phyloP scores from a whole-genome alignment of 2,797 vertebrate genomes.

The Molossus alvarezi region DNA sequence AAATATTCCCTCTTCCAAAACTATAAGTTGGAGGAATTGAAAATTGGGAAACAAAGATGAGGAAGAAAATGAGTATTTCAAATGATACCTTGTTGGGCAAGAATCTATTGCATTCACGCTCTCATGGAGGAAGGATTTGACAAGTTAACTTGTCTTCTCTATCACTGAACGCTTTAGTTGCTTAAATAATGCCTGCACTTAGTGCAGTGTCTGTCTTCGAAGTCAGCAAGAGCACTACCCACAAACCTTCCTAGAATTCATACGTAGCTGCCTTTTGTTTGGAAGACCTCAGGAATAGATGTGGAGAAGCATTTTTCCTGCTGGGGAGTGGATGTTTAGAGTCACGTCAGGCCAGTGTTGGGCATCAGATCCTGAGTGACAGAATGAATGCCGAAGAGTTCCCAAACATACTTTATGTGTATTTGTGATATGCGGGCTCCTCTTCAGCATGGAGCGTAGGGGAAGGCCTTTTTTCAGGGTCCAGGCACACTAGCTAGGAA shows the following conservation, averaged over 20 bases:
- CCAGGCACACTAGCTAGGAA: background rate
- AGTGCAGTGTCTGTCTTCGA: background rate
- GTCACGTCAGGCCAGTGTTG: background rate
- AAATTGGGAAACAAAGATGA: slow-evolving; percentile 22
- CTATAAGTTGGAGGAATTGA: background rate
- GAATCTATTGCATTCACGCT: background rate
- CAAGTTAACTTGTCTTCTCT: slow-evolving; percentile 50
- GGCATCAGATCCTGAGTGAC: background rate
- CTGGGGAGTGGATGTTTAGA: background rate
- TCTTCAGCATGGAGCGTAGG: background rate
- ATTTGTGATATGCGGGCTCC: background rate
- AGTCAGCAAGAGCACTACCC: background rate
- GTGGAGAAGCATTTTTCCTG: background rate
- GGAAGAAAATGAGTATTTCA: slow-evolving; percentile 13
- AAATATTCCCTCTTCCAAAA: slow-evolving; percentile 42
- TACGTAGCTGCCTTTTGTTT: background rate
- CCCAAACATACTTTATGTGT: background rate
- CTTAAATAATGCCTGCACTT: background rate
- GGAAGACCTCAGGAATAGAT: background rate
- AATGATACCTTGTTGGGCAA: background rate
- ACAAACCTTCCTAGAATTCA: background rate
- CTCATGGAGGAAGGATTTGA: slow-evolving; percentile 53
- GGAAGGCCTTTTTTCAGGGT: background rate
- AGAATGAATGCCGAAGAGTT: background rate
- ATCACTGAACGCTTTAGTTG: slow-evolving; percentile 33